A percentile compares a stretch with the other conserved stretches of the same genome.
These are phyloP conservation scores for Poeciliopsis turneri DNA, from an alignment of 2,797 vertebrate genomes.

Conservation along the genomic window DNA sequence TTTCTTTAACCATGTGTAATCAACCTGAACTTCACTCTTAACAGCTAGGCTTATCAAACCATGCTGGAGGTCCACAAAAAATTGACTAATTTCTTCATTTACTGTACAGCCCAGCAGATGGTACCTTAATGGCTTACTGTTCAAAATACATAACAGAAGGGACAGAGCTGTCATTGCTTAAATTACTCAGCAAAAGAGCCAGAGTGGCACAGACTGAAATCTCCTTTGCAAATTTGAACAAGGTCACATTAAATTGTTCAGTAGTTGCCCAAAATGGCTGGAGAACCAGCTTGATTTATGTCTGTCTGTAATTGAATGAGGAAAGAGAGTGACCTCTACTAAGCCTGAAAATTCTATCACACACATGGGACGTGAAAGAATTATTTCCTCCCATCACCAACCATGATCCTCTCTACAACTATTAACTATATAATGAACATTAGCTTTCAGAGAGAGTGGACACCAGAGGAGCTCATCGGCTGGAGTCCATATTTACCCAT, in stretches of 20 bases:
- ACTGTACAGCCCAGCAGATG: constrained; percentile 69
- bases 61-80: constrained; percentile 30
- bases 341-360: constrained; percentile 42
- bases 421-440: constrained; percentile 58
- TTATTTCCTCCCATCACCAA: constrained; percentile 57
- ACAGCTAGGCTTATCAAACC: constrained; percentile 39
- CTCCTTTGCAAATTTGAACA: constrained; percentile 64
- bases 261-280: constrained; percentile 55
- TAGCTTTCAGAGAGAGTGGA: constrained; percentile 52
- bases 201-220: constrained; percentile 46
- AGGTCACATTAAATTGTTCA: constrained; percentile 71
- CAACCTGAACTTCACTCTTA: constrained; percentile 17
- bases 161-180: constrained; percentile 60
- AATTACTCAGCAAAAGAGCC: constrained; percentile 49
- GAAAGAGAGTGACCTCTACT: constrained; percentile 60
- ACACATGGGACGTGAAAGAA: constrained; percentile 34
- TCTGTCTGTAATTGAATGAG: constrained; percentile 65
- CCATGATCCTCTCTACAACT: constrained; percentile 48
- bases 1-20: constrained; percentile 2
- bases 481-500: constrained; percentile 66
- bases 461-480: constrained; percentile 28
- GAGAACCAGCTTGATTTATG: constrained; percentile 66
- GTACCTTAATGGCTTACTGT: constrained; percentile 65
- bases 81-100: constrained; percentile 37
- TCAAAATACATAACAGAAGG: constrained; percentile 55